Base-by-base conservation (phyloP, 2,888 invertebrate genomes). In the Sturmia bella region DNA sequence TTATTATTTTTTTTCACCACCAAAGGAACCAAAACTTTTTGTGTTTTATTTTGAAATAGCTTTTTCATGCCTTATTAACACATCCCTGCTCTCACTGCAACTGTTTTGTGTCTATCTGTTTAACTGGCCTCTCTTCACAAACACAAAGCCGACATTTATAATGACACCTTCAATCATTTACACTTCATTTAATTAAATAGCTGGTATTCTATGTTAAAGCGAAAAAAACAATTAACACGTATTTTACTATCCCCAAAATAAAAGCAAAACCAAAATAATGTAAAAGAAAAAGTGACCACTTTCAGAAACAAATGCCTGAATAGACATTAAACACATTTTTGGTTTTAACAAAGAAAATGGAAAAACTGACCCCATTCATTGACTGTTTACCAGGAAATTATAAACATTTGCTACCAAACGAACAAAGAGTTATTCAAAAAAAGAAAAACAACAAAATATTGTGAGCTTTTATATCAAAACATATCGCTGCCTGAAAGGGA, bases 171-270 rank as follows among this genome's bases (percentile, higher is more conserved):
- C 0, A 63, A 27, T 48, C 48, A 66, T 41, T 61, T 24, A 59
- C 70, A 75, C 59, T 76, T 80, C 66, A 66, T 76, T 39, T 13
- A 61, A 72, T 75, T 66, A 72, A 59, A 24, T 57, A 37, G 32
- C 21, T 45, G 21, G 37, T 15, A 27, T 3, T 9, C 13, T 1
- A 13, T 32, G 9, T 32, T 32, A n/a, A 5, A 12, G 9, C n/a
- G 9, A 57, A 37, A 15, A 45, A 6, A 19, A 9, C 41, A 41
- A 52, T 5, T 13, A 54, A 27, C 52, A 13, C 21, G 27, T 32
- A 3, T 6, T 32, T 32, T 32, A 6, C n/a, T n/a, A n/a, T 1
- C 6, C 13, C n/a, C 27, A 15, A 45, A 39, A 66, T 19, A 2
- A 5, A 45, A 56, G 12, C 6, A 5, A 45, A 56, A 15, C 13